Conservation (phyloP, 2,113 vertebrate species). For the Tyto alba region DNA sequence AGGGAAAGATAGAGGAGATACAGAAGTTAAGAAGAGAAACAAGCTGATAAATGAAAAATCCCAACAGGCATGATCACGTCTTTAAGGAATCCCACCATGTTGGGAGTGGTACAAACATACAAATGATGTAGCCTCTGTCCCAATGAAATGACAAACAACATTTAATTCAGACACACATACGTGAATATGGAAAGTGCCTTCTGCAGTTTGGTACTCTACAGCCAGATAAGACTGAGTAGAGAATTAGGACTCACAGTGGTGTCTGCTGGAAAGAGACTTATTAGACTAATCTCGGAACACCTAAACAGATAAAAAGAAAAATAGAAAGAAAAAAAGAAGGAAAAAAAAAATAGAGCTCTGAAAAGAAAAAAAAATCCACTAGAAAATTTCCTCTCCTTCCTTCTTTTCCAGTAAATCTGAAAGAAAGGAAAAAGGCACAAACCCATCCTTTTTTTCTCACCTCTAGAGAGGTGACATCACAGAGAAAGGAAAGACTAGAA, state of each 20-base stretch:
- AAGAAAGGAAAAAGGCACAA: not conserved
- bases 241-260: not conserved
- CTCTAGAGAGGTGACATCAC: not conserved
- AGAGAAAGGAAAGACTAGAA: not conserved
- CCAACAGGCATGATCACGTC: not conserved
- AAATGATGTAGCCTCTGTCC: not conserved
- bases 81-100: accelerated
- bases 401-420: not conserved
- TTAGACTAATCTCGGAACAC: not conserved
- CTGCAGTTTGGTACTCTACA: not conserved
- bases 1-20: not conserved
- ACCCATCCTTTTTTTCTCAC: not conserved
- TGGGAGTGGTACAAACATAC: not conserved
- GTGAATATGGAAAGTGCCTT: not conserved
- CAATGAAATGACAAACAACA: not conserved
- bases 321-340: not conserved
- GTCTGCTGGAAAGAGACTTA: not conserved
- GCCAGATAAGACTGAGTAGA: too few species aligned
- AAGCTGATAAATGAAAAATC: not conserved
- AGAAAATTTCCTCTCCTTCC: not conserved
- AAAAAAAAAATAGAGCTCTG: not conserved
- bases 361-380: not conserved
- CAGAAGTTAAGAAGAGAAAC: not conserved
- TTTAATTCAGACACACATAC: not conserved
- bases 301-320: not conserved